Conservation (phyloP, 2,113 vertebrate genomes). For the Limanda limanda region DNA sequence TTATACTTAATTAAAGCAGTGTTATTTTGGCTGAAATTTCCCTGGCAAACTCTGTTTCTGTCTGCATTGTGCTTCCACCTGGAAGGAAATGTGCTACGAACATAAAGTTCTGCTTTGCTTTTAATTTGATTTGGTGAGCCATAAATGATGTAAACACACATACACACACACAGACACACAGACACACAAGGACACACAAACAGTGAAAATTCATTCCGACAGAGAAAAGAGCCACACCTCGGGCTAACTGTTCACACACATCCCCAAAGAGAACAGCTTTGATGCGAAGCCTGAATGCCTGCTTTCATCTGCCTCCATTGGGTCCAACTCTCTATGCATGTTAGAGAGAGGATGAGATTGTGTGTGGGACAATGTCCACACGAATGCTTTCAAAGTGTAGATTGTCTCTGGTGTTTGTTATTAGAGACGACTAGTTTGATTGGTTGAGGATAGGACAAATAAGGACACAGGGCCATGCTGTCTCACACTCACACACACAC, state of each 20-base stretch:
- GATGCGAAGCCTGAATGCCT: constrained; percentile 44
- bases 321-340: neutral
- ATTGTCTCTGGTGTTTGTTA: neutral
- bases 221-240: constrained; percentile 46
- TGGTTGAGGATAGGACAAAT: neutral
- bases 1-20: neutral
- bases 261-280: constrained; percentile 57
- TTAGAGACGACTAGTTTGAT: neutral
- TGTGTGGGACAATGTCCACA: neutral
- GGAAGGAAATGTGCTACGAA: neutral
- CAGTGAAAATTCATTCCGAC: constrained; percentile 18
- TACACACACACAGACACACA: neutral
- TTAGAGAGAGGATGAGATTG: neutral
- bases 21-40: neutral
- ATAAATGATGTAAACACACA: neutral
- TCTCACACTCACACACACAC: neutral
- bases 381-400: constrained; percentile 4
- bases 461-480: neutral
- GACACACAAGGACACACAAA: constrained; percentile 14
- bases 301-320: constrained; percentile 51
- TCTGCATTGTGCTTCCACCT: neutral
- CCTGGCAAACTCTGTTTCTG: neutral
- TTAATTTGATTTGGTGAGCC: neutral
- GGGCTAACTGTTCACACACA: constrained; percentile 49
- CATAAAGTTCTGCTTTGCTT: neutral